These are phyloP conservation scores for Zootermopsis nevadensis DNA, from an alignment of 2,888 invertebrate species.

Conservation along the genomic window DNA sequence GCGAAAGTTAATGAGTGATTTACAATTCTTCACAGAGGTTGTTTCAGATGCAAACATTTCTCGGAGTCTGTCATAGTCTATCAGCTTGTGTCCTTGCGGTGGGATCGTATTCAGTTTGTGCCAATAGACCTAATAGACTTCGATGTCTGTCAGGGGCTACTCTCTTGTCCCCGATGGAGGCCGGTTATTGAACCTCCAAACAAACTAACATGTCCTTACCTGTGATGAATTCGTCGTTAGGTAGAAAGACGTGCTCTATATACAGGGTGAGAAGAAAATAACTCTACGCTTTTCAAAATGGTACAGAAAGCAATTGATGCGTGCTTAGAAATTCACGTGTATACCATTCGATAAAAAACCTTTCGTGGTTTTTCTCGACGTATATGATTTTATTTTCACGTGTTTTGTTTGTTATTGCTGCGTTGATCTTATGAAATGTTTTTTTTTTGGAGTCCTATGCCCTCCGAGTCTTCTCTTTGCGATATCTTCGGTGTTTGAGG, in stretches of 20 bases:
- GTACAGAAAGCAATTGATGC: no score
- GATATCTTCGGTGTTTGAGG: no score
- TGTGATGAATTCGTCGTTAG: not conserved
- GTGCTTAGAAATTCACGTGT: no score
- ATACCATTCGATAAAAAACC: no score
- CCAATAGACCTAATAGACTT: not conserved
- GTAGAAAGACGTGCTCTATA: not conserved
- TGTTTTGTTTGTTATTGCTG: no score
- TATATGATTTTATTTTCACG: no score
- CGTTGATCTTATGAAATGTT: no score
- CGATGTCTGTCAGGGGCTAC: not conserved
- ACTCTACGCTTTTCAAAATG: no score
- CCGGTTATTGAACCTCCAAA: not conserved
- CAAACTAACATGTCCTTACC: not conserved
- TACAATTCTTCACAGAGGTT: not conserved
- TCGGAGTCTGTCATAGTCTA: not conserved
- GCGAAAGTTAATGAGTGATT: not conserved
- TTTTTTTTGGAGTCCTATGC: no score
- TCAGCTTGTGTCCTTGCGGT: not conserved
- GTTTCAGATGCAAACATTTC: not conserved
- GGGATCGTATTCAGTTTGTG: not conserved
- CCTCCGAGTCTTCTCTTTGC: no score
- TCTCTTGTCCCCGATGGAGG: constrained; percentile 2
- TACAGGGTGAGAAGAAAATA: no score
- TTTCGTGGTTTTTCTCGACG: no score